Evolutionary conservation across 2,797 vertebrate species (phyloP).

Genomic region (Falco cherrug): DNA sequence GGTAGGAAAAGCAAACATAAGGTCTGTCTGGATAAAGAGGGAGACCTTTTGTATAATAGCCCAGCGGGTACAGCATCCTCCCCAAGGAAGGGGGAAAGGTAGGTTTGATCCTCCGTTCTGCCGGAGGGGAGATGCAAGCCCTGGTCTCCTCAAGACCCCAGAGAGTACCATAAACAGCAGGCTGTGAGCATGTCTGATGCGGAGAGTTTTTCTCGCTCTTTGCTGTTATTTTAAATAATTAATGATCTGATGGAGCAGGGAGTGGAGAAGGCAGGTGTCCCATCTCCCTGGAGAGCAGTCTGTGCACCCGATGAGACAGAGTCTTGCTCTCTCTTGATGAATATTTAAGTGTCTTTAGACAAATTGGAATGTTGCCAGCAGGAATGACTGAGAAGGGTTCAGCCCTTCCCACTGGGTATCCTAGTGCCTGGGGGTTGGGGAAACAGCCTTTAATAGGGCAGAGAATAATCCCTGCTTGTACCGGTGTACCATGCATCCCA

Average conservation of each 20-base stretch:
- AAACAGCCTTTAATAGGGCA: background rate
- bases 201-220: conserved; percentile 10
- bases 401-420: conserved; percentile 29
- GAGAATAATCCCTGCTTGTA: conserved; percentile 3
- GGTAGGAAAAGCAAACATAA: conserved; percentile 24
- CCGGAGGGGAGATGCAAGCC: conserved; percentile 35
- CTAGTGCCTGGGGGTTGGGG: background rate
- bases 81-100: background rate
- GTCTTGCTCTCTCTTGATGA: conserved; percentile 39
- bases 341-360: conserved; percentile 63
- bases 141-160: background rate
- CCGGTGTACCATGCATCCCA: background rate
- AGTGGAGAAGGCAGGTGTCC: conserved; percentile 60
- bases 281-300: conserved; percentile 27
- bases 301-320: background rate
- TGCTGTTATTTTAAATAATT: conserved; percentile 68
- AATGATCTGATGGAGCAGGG: conserved; percentile 51
- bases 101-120: conserved; percentile 38
- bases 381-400: conserved; percentile 27
- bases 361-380: conserved; percentile 27
- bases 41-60: background rate
- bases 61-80: background rate
- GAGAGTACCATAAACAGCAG: background rate
- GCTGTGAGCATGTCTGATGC: background rate
- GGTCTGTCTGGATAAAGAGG: conserved; percentile 27